Evolutionary conservation across 2,113 vertebrate species (phyloP), one percentile per base, ranked within the genome.

Genomic region (Lota lota): DNA sequence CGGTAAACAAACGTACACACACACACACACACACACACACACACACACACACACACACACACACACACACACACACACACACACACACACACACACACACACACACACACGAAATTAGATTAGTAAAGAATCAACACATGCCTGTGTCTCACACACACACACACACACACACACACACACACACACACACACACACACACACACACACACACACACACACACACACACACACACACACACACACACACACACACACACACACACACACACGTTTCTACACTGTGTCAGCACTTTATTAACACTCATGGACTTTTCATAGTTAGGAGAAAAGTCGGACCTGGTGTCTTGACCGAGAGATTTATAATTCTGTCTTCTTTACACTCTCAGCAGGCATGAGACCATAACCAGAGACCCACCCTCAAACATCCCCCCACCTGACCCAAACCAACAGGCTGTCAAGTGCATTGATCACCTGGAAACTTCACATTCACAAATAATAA

Each of bases 311-410:
- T 63, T 22, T 36, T 21, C 21, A 61, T 21, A 63, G 61, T 64
- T 63, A 64, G 64, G 56, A 14, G 15, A 15, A 57, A 17, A 17
- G 19, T n/a, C n/a, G n/a, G n/a, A n/a, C n/a, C n/a, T n/a, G n/a
- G n/a, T 11, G 66, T 33, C 65, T 0, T 0, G n/a, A n/a, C 1
- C 56, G 10, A 66, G 59, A 73, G 47, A 77, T 59, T 20, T 0
- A 24, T 61, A 61, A 6, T n/a, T 64, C 22, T 81, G 22, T 63
- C 19, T 74, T n/a, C 67, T 18, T 75, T 47, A 14, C 56, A 73
- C 67, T 73, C 3, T 78, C 11, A 76, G 75, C 81, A 80, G 78
- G 67, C 1, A 20, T 68, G 1, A 75, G 73, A 62, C 68, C 67
- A 16, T 79, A 73, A 82, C 60, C 63, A 47, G 40, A 76, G 72